phyloP scores from a whole-genome alignment of 2,888 invertebrate species.

The Tuta absoluta region DNA sequence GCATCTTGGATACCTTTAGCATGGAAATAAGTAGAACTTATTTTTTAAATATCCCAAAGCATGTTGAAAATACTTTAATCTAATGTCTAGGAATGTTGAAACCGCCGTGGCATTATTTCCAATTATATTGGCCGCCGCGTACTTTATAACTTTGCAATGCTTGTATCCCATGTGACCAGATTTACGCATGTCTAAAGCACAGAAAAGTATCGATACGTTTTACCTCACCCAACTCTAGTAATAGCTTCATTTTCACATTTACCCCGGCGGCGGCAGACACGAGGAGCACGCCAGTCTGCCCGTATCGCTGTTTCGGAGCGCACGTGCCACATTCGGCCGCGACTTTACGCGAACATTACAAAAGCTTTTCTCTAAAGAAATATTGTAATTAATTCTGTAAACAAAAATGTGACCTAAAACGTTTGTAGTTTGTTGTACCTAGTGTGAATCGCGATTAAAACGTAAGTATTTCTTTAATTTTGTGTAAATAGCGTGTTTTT shows the following conservation, averaged over 20 bases:
- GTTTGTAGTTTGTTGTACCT: conserved; percentile 30
- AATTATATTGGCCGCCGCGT: no score
- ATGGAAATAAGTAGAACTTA: no score
- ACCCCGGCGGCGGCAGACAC: conserved; percentile 33
- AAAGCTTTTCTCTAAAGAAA: neutral
- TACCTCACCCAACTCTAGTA: conserved; percentile 48
- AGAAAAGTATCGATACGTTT: conserved; percentile 42
- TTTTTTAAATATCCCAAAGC: no score
- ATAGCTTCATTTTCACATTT: conserved; percentile 62
- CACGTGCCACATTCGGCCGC: conserved; percentile 35
- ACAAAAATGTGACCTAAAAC: conserved; percentile 47
- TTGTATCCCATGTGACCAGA: no score
- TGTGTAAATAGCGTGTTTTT: conserved; percentile 25
- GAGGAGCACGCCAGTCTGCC: conserved; percentile 38
- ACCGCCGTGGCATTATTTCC: no score
- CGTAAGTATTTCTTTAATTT: conserved; percentile 40
- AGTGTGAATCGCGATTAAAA: conserved; percentile 37
- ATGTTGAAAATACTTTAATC: no score
- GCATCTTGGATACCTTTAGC: no score
- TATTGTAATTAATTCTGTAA: conserved; percentile 13
- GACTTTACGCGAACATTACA: conserved; percentile 5
- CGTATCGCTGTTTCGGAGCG: conserved; percentile 44
- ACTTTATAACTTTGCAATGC: no score
- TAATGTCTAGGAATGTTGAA: no score
- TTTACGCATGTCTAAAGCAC: no score